Conservation (phyloP, 1,140 invertebrate species). For the Gonatopus flavifemur region DNA sequence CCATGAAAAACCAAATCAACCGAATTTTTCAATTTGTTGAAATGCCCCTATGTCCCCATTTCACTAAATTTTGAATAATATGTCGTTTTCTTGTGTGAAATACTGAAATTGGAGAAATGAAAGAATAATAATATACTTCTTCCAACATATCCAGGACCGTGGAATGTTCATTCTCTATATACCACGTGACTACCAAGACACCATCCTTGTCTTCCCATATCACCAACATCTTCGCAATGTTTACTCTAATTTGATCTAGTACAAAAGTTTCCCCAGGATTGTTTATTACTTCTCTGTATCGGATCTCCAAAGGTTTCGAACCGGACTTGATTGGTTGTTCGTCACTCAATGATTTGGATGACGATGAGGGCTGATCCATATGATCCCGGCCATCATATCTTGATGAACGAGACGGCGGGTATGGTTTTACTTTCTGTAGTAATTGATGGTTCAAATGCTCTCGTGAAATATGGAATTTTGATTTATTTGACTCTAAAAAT, state of each 20-base stretch:
- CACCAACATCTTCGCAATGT: slow-evolving; percentile 74
- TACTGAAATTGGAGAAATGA: too few species aligned
- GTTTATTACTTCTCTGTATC: slow-evolving; percentile 38
- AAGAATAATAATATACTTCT: slow-evolving; percentile 58
- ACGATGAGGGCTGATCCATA: slow-evolving; percentile 24
- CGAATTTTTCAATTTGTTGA: too few species aligned
- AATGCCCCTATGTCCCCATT: too few species aligned
- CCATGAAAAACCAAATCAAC: too few species aligned
- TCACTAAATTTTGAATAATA: not conserved
- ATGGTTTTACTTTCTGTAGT: too few species aligned
- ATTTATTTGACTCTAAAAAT: slow-evolving; percentile 36
- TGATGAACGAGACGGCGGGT: slow-evolving; percentile 12
- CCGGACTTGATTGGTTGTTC: too few species aligned
- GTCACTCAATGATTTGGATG: too few species aligned
- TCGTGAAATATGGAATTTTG: slow-evolving; percentile 16
- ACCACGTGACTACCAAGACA: slow-evolving; percentile 76
- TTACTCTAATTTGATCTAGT: slow-evolving; percentile 56
- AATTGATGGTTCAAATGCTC: slow-evolving; percentile 16
- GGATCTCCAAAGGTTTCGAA: slow-evolving; percentile 17
- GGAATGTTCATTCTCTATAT: slow-evolving; percentile 74
- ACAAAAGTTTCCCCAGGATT: slow-evolving; percentile 47
- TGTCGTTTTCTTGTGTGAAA: not conserved
- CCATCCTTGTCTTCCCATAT: slow-evolving; percentile 73
- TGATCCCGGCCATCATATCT: slow-evolving; percentile 18
- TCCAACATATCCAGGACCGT: slow-evolving; percentile 77